Percentiles rank a stretch among this genome's conserved stretches.
Evolutionary conservation across 1,140 invertebrate genomes (phyloP).

Genomic region (Nymphalis io): DNA sequence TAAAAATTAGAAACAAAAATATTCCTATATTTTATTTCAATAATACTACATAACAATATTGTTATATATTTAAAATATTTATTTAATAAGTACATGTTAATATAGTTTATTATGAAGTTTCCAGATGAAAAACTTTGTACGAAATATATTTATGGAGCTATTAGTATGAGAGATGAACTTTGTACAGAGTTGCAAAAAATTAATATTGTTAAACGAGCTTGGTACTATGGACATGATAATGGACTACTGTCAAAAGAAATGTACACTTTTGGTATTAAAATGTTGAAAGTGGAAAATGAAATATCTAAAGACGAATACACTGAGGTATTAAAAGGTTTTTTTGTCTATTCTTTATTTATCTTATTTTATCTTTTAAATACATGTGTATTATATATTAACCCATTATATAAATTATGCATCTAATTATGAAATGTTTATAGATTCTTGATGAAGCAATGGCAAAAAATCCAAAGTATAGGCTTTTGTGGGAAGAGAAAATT

Average conservation of each 20-base stretch:
- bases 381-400: too few relatives aligned
- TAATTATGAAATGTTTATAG: conserved; percentile 38
- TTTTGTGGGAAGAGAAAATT: conserved; percentile 66
- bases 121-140: conserved; percentile 68
- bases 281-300: conserved; percentile 62
- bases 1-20: too few relatives aligned
- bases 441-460: conserved; percentile 56
- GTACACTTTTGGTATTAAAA: conserved; percentile 66
- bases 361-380: too few relatives aligned
- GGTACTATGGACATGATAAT: conserved; percentile 65
- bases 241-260: conserved; percentile 64
- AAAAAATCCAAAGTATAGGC: conserved; percentile 52
- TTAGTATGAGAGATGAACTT: conserved; percentile 52
- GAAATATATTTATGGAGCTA: conserved; percentile 64
- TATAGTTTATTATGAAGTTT: conserved; percentile 51
- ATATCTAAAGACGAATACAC: conserved; percentile 49
- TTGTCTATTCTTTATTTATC: background rate
- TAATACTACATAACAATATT: too few relatives aligned
- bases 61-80: too few relatives aligned
- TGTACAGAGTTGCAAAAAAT: conserved; percentile 65
- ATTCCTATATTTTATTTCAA: too few relatives aligned
- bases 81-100: too few relatives aligned
- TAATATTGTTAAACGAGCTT: conserved; percentile 61
- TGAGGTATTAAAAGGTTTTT: conserved; percentile 50
- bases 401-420: too few relatives aligned